Evolutionary conservation across 2,888 invertebrate species (phyloP).

Genomic region (Drosophila parthenogenetica): DNA sequence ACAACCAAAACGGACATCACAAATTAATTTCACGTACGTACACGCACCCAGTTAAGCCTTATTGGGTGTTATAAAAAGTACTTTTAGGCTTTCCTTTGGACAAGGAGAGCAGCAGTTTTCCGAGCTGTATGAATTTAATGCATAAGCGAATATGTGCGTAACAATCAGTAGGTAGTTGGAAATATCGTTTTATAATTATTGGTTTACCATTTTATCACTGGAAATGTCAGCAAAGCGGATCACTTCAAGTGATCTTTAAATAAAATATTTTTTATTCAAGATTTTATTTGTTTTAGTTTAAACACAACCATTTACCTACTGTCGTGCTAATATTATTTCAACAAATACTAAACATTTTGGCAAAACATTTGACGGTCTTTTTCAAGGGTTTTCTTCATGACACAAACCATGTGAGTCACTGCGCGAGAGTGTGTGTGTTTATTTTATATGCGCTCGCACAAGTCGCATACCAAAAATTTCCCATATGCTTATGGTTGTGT

Average conservation of each 20-base stretch:
- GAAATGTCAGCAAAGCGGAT: too few species aligned
- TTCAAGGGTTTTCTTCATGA: conserved; percentile 3
- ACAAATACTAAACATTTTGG: conserved; percentile 8
- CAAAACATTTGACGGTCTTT: conserved; percentile 15
- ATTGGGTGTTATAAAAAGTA: neutral
- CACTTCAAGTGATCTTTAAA: too few species aligned
- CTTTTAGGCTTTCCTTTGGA: conserved; percentile 20
- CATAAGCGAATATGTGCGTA: neutral
- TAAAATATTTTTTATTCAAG: too few species aligned
- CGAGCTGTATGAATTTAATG: neutral
- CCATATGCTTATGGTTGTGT: conserved; percentile 1
- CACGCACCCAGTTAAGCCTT: conserved; percentile 8
- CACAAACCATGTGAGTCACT: conserved; percentile 32
- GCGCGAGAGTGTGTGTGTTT: conserved; percentile 10
- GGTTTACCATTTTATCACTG: too few species aligned
- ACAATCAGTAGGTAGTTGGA: neutral
- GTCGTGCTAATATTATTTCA: neutral
- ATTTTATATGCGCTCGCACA: conserved; percentile 8
- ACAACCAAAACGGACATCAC: conserved; percentile 45
- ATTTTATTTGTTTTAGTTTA: too few species aligned
- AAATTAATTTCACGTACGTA: conserved; percentile 63
- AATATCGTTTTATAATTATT: too few species aligned
- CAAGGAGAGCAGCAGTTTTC: conserved; percentile 2
- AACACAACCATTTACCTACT: too few species aligned
- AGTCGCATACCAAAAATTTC: conserved; percentile 13